phyloP scores from a whole-genome alignment of 2,797 vertebrate genomes.

The Bufotes viridis region DNA sequence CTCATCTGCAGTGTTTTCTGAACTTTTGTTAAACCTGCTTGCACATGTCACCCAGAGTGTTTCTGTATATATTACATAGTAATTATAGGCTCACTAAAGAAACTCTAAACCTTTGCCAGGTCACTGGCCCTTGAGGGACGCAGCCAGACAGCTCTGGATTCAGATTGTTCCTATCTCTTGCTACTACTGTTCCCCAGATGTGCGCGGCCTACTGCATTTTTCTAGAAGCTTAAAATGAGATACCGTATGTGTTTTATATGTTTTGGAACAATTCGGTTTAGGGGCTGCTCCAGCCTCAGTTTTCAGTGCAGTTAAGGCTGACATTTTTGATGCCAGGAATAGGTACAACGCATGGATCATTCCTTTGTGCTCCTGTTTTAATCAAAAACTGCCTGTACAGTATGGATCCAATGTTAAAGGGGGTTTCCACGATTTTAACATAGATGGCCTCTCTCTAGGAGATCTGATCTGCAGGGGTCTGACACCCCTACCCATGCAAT shows the following conservation, averaged over 20 bases:
- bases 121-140: conserved; percentile 40
- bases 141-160: conserved; percentile 37
- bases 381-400: background rate
- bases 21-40: conserved; percentile 33
- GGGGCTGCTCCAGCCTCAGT: background rate
- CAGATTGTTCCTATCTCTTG: conserved; percentile 21
- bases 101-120: conserved; percentile 17
- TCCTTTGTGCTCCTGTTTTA: background rate
- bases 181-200: conserved; percentile 44
- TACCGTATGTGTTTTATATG: conserved; percentile 13
- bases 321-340: background rate
- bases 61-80: conserved; percentile 33
- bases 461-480: no score
- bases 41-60: conserved; percentile 33
- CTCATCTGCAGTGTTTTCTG: conserved; percentile 9
- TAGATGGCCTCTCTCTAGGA: no score
- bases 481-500: no score
- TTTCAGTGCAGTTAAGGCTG: background rate
- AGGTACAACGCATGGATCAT: background rate
- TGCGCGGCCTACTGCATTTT: conserved; percentile 5
- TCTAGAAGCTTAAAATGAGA: conserved; percentile 26
- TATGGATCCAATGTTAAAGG: no score
- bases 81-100: conserved; percentile 36
- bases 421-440: no score
- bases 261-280: background rate